Conservation (phyloP, 2,113 vertebrate species). For the Chamaea fasciata region DNA sequence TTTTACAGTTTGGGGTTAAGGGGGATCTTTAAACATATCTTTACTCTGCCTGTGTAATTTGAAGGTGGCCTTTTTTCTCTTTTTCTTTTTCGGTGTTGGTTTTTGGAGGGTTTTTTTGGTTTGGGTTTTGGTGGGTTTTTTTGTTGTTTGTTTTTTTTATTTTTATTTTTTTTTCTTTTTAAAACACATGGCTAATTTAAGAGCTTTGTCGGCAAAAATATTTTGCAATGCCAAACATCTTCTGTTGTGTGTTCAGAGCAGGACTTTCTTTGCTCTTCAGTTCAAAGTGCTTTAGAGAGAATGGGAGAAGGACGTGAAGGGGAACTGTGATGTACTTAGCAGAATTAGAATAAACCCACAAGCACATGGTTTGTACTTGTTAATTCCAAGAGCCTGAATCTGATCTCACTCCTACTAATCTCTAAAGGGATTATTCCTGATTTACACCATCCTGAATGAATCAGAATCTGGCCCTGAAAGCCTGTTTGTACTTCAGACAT, state of each 20-base stretch:
- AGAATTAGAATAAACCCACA: constrained; percentile 50
- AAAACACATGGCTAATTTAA: background rate
- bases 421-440: constrained; percentile 47
- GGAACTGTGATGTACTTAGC: constrained; percentile 21
- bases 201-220: background rate
- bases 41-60: background rate
- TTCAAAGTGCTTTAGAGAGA: background rate
- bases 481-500: background rate
- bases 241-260: background rate
- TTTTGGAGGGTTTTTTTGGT: too few species aligned
- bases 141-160: too few species aligned
- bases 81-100: background rate
- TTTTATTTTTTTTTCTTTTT: background rate
- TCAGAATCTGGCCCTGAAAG: constrained; percentile 10
- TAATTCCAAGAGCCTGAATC: constrained; percentile 24
- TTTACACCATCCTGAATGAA: background rate
- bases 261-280: background rate
- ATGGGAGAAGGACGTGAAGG: background rate
- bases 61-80: background rate
- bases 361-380: constrained; percentile 43
- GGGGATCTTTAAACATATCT: background rate
- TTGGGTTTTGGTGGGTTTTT: too few species aligned
- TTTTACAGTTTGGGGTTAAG: background rate
- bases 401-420: constrained; percentile 35
- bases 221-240: background rate